Conservation (phyloP, 2,888 invertebrate genomes). For the Rhorus exstirpatorius region DNA sequence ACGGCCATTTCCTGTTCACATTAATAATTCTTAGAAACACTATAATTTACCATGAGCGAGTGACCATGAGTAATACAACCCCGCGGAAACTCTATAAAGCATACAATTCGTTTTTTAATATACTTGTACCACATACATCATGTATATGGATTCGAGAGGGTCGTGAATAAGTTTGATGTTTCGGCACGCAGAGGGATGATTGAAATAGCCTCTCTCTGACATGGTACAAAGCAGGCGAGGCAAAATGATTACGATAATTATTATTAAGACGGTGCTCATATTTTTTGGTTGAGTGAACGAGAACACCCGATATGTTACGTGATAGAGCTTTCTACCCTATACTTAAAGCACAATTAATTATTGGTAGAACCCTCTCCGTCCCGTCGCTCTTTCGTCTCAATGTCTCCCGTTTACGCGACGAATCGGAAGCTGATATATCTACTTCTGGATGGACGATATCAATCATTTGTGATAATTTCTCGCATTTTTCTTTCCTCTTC, state of each 20-base stretch:
- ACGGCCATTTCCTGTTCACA: background rate
- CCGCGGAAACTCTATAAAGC: conserved; percentile 12
- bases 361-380: conserved; percentile 74
- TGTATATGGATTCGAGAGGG: background rate
- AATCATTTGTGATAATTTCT: conserved; percentile 52
- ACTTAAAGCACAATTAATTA: conserved; percentile 83
- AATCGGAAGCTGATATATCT: conserved; percentile 42
- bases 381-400: conserved; percentile 6
- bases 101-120: conserved; percentile 17
- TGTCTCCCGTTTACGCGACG: conserved; percentile 37
- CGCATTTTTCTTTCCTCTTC: conserved; percentile 2
- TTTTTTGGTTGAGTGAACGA: background rate
- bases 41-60: conserved; percentile 7
- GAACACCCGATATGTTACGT: conserved; percentile 24
- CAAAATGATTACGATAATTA: conserved; percentile 55
- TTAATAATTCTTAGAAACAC: conserved; percentile 1
- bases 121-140: background rate
- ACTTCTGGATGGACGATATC: conserved; percentile 36
- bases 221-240: background rate
- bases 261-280: conserved; percentile 9
- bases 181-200: conserved; percentile 31
- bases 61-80: background rate
- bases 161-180: background rate
- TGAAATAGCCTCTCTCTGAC: background rate
- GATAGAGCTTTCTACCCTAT: conserved; percentile 72